These are phyloP conservation scores for Cyaniris semiargus DNA, from an alignment of 2,888 invertebrate species.

Conservation along the genomic window DNA sequence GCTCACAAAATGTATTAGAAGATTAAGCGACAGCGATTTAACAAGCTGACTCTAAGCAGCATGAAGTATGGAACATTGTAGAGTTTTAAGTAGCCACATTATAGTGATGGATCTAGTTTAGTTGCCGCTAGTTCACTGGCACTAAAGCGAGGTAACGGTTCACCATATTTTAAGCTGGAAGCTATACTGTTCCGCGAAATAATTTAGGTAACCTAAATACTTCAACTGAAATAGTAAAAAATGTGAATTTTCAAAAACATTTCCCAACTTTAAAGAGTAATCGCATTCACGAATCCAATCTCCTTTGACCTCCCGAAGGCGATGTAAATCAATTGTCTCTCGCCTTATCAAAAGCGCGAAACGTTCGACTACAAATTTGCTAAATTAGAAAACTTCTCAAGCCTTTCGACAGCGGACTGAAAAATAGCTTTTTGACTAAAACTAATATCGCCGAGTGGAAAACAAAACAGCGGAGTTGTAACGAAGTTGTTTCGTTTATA, in stretches of 20 bases:
- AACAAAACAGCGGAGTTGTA: constrained; percentile 75
- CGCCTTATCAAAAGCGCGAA: constrained; percentile 49
- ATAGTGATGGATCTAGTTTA: constrained; percentile 20
- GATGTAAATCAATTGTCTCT: constrained; percentile 13
- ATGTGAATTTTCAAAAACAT: background rate
- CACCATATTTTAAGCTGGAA: background rate
- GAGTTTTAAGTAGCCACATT: constrained; percentile 27
- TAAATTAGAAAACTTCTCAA: constrained; percentile 78
- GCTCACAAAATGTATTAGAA: constrained; percentile 29
- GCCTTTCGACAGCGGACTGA: constrained; percentile 71
- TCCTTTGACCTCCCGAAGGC: constrained; percentile 2
- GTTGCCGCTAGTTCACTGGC: constrained; percentile 1
- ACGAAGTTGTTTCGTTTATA: constrained; percentile 76
- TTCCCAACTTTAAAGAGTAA: background rate
- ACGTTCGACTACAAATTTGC: constrained; percentile 68
- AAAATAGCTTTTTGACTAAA: constrained; percentile 78
- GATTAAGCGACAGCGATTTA: constrained; percentile 27
- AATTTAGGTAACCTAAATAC: background rate
- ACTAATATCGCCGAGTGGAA: constrained; percentile 74
- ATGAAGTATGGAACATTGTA: constrained; percentile 18
- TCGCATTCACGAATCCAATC: background rate
- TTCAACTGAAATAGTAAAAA: background rate
- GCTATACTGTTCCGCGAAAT: background rate
- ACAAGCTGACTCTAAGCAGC: constrained; percentile 14
- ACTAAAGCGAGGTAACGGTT: constrained; percentile 18